Evolutionary conservation across 92 coral and sea anemone species (phyloP), one percentile per base, ranked within the genome.

Genomic region (Bergia sp.): DNA sequence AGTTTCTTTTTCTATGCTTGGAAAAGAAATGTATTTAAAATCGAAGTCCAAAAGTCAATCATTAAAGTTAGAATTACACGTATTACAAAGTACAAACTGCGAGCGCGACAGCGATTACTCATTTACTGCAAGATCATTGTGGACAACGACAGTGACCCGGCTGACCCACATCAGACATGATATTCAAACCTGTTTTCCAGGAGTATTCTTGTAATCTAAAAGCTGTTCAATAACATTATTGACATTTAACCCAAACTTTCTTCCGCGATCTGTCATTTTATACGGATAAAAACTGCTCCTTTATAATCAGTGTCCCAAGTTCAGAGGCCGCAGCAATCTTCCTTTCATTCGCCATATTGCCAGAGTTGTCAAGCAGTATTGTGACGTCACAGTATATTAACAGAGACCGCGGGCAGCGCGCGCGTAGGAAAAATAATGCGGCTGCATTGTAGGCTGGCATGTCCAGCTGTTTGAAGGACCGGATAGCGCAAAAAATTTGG

Each of bases 121-220:
- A 29, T 29, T 29, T 0, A 57, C 29, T 61, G 58, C 58, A 23
- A 8, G 69, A 61, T 16, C 69, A 20, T 21, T 61, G 69, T 77
- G 29, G 29, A 29, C 29, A 3, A 43, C 18, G 7, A 15, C 29
- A 61, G 58, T 21, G 77, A 41, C 11, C 36, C 29, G 29, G 29
- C 29, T 29, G 29, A 29, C 29, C 29, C 29, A 29, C 29, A 29
- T 29, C 55, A 36, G n/a, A 11, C 57, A 21, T 44, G 37, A 42
- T 3, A 6, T 44, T 49, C 87, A 37, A 86, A 92, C 94, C 94
- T 86, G 92, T 77, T 86, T 89, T 58, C 90, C 88, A 84, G 93
- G 93, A 16, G 91, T 85, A 84, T 90, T 93, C 77, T 91, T 95
- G 92, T 95, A 93, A 89, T 93, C 95, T 82, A 92, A 94, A 81